Conservation (phyloP, 2,888 invertebrate species). For the Bruchidius siliquastri region DNA sequence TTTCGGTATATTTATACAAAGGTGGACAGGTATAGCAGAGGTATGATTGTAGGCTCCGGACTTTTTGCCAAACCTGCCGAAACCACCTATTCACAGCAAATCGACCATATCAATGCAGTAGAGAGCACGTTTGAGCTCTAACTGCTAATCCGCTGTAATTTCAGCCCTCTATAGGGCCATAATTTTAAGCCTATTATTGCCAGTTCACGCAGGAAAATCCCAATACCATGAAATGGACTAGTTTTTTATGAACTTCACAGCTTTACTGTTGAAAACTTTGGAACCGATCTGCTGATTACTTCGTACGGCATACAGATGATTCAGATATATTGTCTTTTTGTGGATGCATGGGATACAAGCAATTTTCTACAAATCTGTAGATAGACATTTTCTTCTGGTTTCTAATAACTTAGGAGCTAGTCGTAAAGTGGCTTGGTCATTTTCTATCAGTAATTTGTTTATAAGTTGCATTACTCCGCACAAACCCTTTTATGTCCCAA, state of each 20-base stretch:
- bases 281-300: not conserved
- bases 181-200: not conserved
- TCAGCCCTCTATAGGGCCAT: not conserved
- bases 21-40: not conserved
- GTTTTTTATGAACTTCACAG: not conserved
- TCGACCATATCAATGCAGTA: not conserved
- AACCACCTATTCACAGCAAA: not conserved
- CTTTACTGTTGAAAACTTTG: not conserved
- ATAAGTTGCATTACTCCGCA: no score
- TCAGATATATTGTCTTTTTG: not conserved
- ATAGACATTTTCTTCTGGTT: no score
- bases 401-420: no score
- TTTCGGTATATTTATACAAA: not conserved
- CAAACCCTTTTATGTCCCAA: no score
- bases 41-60: not conserved
- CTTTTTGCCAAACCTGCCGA: not conserved
- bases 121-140: not conserved
- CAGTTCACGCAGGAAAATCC: not conserved
- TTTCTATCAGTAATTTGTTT: no score
- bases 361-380: no score
- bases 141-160: not conserved
- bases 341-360: no score
- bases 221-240: not conserved
- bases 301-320: not conserved
- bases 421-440: no score